Base-by-base conservation (phyloP, 2,888 invertebrate species). In the Campoletis raptor region DNA sequence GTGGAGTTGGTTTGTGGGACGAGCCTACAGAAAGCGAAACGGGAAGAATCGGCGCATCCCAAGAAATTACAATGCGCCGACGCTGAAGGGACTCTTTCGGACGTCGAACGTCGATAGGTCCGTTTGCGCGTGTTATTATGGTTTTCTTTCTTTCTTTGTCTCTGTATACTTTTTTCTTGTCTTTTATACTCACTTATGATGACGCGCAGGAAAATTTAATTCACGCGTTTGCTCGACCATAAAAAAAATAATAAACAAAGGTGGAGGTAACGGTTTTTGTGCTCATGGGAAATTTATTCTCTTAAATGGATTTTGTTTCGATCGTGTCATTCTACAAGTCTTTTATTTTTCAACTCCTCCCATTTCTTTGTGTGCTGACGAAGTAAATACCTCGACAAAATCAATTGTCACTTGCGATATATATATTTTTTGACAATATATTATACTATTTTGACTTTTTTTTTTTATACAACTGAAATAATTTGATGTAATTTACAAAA, bases 31-130 rank as follows among this genome's bases (percentile, higher is more conserved):
- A 30, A 30, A 30, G 30, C 30, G n/a, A 52, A 37, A 74, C 40
- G n/a, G 40, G 48, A 70, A 70, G 72, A 73, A 48, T 24, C 74
- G 36, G 36, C 76, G 37, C 78, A 37, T 69, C 78, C 54, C 69
- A 45, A 52, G 57, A 74, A 61, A 69, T 67, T 36, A 66, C 77
- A 78, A 72, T 67, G 85, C 85, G 85, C 85, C 85, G 85, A 81
- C 81, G 64, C 85, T 72, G 37, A 64, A 64, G 42, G 52, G 70
- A 48, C 48, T 57, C 54, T 57, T 21, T 66, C 66, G 30, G 30
- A 54, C 15, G 15, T 69, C 42, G 66, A 52, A 85, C 85, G 85
- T 81, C 85, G 85, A 81, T 81, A 85, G 73, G 78, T 67, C 67
- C 21, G 54, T 67, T 48, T 70, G 61, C 54, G 40, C 69, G 78